phyloP scores from a whole-genome alignment of 2,113 vertebrate species.

The Pseudonaja textilis region DNA sequence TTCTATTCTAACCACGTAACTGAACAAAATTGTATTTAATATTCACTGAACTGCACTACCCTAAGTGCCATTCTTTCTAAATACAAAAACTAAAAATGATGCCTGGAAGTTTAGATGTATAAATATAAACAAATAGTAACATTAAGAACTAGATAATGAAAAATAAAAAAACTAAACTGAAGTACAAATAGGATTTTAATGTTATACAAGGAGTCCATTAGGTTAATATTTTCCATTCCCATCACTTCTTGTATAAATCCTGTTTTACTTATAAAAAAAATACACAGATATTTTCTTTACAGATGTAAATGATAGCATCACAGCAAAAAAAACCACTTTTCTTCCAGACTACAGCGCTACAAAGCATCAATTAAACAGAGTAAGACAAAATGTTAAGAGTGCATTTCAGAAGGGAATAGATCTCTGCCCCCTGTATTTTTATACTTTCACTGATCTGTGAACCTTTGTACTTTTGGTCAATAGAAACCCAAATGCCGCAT shows the following conservation, averaged over 20 bases:
- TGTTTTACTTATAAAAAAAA: background rate
- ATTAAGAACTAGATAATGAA: background rate
- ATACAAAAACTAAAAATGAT: background rate
- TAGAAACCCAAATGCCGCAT: conserved; percentile 14
- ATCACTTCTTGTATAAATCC: background rate
- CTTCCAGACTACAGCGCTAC: conserved; percentile 25
- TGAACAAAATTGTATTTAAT: background rate
- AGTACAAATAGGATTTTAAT: background rate
- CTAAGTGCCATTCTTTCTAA: background rate
- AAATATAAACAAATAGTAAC: background rate
- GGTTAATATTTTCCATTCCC: conserved; percentile 16
- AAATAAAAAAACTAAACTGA: background rate
- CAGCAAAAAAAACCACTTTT: conserved; percentile 7
- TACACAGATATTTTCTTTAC: background rate
- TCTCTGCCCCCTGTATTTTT: background rate
- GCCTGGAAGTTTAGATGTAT: background rate
- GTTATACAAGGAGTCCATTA: conserved; percentile 1
- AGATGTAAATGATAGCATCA: conserved; percentile 12
- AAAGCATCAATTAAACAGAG: background rate
- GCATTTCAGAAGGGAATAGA: background rate
- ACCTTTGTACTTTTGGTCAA: background rate
- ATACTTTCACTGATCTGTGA: background rate
- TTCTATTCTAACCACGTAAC: background rate
- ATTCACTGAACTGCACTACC: background rate
- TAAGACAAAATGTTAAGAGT: background rate